Conservation (phyloP, 92 coral and sea anemone genomes). For the Pocillopora meandrina region DNA sequence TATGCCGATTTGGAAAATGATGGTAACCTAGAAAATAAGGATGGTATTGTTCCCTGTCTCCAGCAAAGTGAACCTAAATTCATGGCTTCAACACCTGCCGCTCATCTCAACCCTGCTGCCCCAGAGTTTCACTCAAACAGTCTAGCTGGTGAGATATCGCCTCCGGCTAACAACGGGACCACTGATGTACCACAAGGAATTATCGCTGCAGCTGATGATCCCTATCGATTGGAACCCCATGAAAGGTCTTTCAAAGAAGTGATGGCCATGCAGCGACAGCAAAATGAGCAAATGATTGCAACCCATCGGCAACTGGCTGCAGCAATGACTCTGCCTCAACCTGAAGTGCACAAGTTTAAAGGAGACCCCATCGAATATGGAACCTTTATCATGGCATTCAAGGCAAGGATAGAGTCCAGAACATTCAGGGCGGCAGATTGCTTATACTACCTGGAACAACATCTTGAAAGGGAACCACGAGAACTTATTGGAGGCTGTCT, state of each 20-base stretch:
- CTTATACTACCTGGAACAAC: conserved; percentile 65
- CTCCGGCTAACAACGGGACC: conserved; percentile 3
- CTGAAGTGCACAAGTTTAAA: conserved; percentile 40
- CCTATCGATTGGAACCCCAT: neutral
- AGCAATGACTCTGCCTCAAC: conserved; percentile 63
- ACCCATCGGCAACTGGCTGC: conserved; percentile 60
- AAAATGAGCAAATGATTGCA: conserved; percentile 45
- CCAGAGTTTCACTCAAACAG: conserved; percentile 3
- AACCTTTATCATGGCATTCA: conserved; percentile 67
- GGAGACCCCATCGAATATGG: conserved; percentile 58
- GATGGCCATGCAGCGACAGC: conserved; percentile 37
- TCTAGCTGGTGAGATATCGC: neutral
- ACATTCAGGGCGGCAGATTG: conserved; percentile 45
- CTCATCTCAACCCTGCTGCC: conserved; percentile 7
- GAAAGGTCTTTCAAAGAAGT: conserved; percentile 13
- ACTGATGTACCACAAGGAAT: conserved; percentile 3
- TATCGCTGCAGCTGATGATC: neutral
- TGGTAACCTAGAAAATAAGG: conserved; percentile 3
- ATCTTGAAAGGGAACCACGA: conserved; percentile 54
- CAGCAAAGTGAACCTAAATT: conserved; percentile 6
- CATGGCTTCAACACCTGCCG: conserved; percentile 7
- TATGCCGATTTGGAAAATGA: too few species aligned
- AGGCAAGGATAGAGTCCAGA: conserved; percentile 48
- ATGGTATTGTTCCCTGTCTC: neutral
- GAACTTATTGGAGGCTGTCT: conserved; percentile 67